Conservation (phyloP, 2,888 invertebrate species). For the Campoplex capitator region DNA sequence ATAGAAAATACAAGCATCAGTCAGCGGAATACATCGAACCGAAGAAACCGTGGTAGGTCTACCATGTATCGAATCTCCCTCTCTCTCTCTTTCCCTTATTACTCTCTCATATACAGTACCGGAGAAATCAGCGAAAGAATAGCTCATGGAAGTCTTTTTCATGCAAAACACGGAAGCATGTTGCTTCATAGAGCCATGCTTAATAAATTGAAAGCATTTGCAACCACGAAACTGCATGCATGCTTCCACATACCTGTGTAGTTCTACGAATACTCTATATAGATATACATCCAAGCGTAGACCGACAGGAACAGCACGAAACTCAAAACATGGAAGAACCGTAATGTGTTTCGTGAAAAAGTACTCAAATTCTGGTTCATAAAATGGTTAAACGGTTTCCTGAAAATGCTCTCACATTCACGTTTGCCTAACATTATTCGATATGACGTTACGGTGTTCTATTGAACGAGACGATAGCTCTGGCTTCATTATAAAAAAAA, state of each 20-base stretch:
- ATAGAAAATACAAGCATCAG: neutral
- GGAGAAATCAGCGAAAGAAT: slow-evolving; percentile 51
- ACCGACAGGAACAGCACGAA: slow-evolving; percentile 11
- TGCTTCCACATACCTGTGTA: neutral
- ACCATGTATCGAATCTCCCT: slow-evolving; percentile 11
- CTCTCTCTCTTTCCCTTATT: neutral
- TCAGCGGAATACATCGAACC: slow-evolving; percentile 38
- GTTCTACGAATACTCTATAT: neutral
- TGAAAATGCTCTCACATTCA: neutral
- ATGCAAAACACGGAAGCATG: slow-evolving; percentile 44
- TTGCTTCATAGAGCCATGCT: slow-evolving; percentile 57
- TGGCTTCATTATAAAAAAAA: neutral
- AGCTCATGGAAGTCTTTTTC: slow-evolving; percentile 55
- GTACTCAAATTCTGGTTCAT: slow-evolving; percentile 39
- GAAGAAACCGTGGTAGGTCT: slow-evolving; percentile 38
- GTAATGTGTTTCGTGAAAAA: slow-evolving; percentile 28
- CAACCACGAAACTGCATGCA: slow-evolving; percentile 23
- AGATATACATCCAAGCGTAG: neutral
- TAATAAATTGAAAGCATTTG: slow-evolving; percentile 66
- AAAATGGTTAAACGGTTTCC: neutral
- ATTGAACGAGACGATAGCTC: neutral
- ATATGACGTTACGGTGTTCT: neutral
- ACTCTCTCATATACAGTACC: neutral
- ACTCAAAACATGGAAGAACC: slow-evolving; percentile 14
- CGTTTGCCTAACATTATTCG: neutral